These are phyloP conservation scores for Rhabdomys pumilio DNA, from an alignment of 2,797 vertebrate species.

Conservation along the genomic window DNA sequence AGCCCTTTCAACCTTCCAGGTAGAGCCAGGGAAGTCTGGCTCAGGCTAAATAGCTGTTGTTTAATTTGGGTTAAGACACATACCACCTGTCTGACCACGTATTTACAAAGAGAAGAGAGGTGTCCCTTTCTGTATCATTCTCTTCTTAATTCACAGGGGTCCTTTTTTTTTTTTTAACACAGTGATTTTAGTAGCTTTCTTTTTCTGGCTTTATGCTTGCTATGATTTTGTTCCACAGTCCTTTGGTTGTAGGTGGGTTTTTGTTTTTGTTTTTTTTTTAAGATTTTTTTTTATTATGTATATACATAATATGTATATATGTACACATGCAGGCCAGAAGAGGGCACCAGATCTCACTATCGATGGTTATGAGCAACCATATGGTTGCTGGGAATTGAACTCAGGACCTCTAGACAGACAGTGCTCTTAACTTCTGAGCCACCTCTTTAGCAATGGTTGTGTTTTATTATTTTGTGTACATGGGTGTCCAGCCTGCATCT, in stretches of 20 bases:
- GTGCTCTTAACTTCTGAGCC: no score
- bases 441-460: no score
- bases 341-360: no score
- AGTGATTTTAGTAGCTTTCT: background rate
- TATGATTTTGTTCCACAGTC: constrained; percentile 46
- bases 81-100: constrained; percentile 36
- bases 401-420: no score
- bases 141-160: constrained; percentile 33
- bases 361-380: no score
- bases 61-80: constrained; percentile 63
- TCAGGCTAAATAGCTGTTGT: constrained; percentile 62
- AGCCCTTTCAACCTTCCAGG: constrained; percentile 50
- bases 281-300: no score
- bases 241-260: background rate
- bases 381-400: no score
- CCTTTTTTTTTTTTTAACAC: background rate
- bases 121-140: background rate
- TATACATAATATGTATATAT: no score
- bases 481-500: background rate
- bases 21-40: constrained; percentile 48
- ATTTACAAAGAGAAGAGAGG: background rate
- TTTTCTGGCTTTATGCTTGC: constrained; percentile 39
- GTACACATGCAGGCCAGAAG: no score
- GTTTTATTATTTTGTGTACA: background rate
- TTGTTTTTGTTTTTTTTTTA: background rate